Evolutionary conservation across 2,797 vertebrate genomes (phyloP), one percentile per base, ranked within the genome.

Genomic region (Macropodus opercularis): DNA sequence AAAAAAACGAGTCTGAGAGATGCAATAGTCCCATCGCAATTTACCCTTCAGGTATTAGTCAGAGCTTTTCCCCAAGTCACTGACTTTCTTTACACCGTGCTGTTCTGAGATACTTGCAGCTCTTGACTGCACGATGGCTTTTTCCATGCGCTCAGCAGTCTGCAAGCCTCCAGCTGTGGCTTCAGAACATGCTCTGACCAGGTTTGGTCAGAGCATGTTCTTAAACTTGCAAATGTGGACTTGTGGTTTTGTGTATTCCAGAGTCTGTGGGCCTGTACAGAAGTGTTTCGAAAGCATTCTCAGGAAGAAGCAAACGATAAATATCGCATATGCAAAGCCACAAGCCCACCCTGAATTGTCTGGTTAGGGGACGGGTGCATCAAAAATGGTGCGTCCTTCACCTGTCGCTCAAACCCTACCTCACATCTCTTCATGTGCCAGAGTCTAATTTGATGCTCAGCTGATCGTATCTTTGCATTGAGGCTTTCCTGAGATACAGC

Each of bases 251-350:
- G 0, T 8, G 8, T n/a, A 14, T 9, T 2, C 15, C 61, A 62
- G 19, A 31, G 4, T 6, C 6, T 48, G 51, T 17, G 59, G 61
- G 36, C 12, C 12, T 4, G n/a, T n/a, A n/a, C n/a, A n/a, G n/a
- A n/a, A n/a, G 8, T 0, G 0, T 69, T 55, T 57, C 4, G 7
- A 68, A 63, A 69, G 46, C 29, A 13, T 19, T 23, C 0, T 14
- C 63, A 81, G 75, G 71, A 85, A 80, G 50, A 29, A 3, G n/a
- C 1, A 58, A 72, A 70, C 62, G 57, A 59, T 29, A 52, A 0
- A 0, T 21, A 2, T 26, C 0, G n/a, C 12, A 29, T 19, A 15
- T 34, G 29, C 8, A 42, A 19, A 15, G 5, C 46, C 43, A 1
- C 59, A 76, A 71, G 63, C 63, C 72, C 79, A 59, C 72, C 19